Evolutionary conservation across 2,888 invertebrate genomes (phyloP), one percentile per base, ranked within the genome.

Genomic region (Drosophila lacicola): DNA sequence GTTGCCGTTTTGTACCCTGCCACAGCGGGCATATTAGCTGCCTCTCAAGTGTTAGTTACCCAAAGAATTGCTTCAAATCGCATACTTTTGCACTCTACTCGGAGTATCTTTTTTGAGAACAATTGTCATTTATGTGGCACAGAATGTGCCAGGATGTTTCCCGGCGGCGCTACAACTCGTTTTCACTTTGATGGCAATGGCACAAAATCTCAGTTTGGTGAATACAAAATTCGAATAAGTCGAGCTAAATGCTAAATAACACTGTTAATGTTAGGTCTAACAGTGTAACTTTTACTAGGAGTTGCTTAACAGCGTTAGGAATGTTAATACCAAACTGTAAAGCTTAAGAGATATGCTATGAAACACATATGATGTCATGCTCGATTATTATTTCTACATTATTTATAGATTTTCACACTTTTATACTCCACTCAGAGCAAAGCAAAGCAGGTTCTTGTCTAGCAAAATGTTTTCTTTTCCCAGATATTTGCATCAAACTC

Each of bases 1-100:
- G 36, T 66, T 64, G 64, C 62, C 68, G 58, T 70, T 47, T 55
- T 9, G 62, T 75, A 62, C 80, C 33, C 69, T 66, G 13, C 39
- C 46, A 29, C 42, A 33, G 34, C n/a, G 8, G 29, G 69, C 10
- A 49, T 41, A 68, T 74, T 36, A n/a, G 39, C 62, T 63, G 17
- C 25, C 25, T 6, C 6, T 6, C 6, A 25, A 25, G 25, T 25
- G 25, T 25, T 25, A 2, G 25, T 25, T 25, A 25, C 25, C 25
- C 25, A 25, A 6, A 25, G 25, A 25, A 25, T 25, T 8, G 6
- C 25, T 25, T 29, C 29, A 29, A 29, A 29, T 29, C 29, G 29
- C 8, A 29, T 29, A 29, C 8, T 8, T 8, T 8, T 29, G 29
- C 29, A 29, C 29, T 29, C 29, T 8, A 29, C 8, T 29, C 29